A percentile compares a stretch with the other conserved stretches of the same genome.
Conservation (phyloP, 2,888 invertebrate genomes). For the Tortricodes alternella region DNA sequence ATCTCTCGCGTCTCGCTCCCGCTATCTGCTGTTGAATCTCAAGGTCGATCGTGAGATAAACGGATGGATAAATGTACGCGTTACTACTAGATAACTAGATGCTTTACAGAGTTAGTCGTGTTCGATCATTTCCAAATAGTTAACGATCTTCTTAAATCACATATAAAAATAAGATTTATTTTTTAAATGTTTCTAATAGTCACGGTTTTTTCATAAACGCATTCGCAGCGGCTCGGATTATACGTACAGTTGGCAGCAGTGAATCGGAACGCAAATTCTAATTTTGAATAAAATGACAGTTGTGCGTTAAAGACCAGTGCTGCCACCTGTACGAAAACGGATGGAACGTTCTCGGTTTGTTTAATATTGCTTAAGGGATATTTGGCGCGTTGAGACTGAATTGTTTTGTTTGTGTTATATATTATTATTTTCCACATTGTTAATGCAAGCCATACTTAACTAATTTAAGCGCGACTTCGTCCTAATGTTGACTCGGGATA, state of each 20-base stretch:
- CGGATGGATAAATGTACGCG: slow-evolving; percentile 25
- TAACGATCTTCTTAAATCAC: slow-evolving; percentile 26
- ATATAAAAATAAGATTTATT: slow-evolving; percentile 23
- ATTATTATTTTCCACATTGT: slow-evolving; percentile 75
- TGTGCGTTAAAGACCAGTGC: neutral
- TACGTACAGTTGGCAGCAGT: slow-evolving; percentile 15
- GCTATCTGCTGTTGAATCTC: neutral
- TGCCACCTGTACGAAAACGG: slow-evolving; percentile 32
- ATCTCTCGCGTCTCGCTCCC: neutral
- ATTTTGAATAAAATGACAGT: neutral
- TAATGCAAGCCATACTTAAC: slow-evolving; percentile 55
- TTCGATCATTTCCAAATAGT: slow-evolving; percentile 30
- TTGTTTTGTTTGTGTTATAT: slow-evolving; percentile 82
- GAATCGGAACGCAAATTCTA: neutral
- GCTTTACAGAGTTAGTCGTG: slow-evolving; percentile 28
- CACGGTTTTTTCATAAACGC: slow-evolving; percentile 4
- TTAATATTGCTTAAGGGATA: slow-evolving; percentile 65
- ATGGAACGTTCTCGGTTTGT: slow-evolving; percentile 46
- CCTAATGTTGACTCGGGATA: slow-evolving; percentile 54
- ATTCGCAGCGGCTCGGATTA: slow-evolving; percentile 7
- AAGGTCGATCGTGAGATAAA: slow-evolving; percentile 10
- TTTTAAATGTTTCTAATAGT: slow-evolving; percentile 22
- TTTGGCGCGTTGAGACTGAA: slow-evolving; percentile 82
- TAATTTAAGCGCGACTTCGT: slow-evolving; percentile 50
- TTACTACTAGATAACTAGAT: slow-evolving; percentile 30